Evolutionary conservation across 1,140 invertebrate species (phyloP), one percentile per base, ranked within the genome.

Genomic region (Drosophila hydei): DNA sequence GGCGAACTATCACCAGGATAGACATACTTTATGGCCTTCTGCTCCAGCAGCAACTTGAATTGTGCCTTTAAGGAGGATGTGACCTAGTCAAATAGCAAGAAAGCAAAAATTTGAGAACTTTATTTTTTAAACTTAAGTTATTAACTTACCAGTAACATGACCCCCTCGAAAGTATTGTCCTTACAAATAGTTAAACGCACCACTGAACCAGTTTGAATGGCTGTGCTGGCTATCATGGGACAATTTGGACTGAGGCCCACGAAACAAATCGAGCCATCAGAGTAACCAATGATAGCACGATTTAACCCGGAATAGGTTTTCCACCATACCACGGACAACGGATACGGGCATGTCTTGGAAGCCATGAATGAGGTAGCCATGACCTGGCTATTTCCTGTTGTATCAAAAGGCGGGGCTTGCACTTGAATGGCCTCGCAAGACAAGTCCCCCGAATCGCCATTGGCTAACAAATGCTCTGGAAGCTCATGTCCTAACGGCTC

Each of bases 251-350:
- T 93, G 11, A 96, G 92, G 90, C 95, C 95, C 48, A 96, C 92
- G 90, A 96, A 94, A 47, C 94, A 92, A 71, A 96, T 93, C 67
- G 95, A 94, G 18, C 96, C 96, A 75, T 93, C 92, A 77, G 95
- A 95, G 56, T 94, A 95, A 23, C 95, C 95, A 68, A 96, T 93
- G 40, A 96, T 93, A 27, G 94, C 95, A 58, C 93, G 93, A 68
- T 93, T 92, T 4, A 92, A 43, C 3, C 80, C 91, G 48, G 93
- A 92, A 23, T 94, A 88, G 21, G 95, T 95, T 85, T 95, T 94
- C 96, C 96, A 96, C 95, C 95, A 96, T 1, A 93, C 92, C 40
- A 95, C 77, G 42, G 92, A 93, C 70, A 93, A 91, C 4, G 94
- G 93, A 77, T 93, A 93, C 3, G 92, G 92, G 60, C 93, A 93